These are phyloP conservation scores for Xenopus petersii DNA, from an alignment of 2,797 vertebrate genomes.

Conservation along the genomic window DNA sequence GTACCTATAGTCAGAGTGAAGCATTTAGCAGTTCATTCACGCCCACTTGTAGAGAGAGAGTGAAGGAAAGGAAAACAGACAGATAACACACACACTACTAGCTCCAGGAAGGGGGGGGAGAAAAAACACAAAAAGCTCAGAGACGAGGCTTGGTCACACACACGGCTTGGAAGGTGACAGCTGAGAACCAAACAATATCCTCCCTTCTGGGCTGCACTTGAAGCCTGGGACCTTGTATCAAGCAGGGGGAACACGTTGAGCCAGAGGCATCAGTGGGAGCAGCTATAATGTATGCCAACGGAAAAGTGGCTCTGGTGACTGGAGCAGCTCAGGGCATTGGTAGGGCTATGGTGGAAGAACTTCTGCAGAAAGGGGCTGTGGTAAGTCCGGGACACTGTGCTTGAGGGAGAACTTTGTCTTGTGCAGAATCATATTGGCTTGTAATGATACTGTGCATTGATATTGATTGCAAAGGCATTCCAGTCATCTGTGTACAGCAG, in stretches of 20 bases:
- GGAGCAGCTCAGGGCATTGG: constrained; percentile 88
- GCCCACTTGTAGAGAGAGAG: constrained; percentile 21
- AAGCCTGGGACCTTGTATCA: neutral
- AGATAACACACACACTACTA: constrained; percentile 25
- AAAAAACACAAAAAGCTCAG: neutral
- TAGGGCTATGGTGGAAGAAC: constrained; percentile 66
- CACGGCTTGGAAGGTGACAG: constrained; percentile 13
- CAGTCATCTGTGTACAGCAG: neutral
- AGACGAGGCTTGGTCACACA: constrained; percentile 4
- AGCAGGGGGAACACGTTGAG: no score
- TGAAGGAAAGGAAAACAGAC: constrained; percentile 8
- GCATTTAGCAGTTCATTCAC: constrained; percentile 9
- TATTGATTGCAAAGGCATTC: neutral
- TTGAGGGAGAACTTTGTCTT: no score
- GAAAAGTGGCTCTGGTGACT: constrained; percentile 86
- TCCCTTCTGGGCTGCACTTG: neutral
- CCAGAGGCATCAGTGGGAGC: neutral
- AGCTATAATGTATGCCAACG: constrained; percentile 74
- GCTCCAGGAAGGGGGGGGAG: constrained; percentile 8
- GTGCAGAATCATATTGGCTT: neutral
- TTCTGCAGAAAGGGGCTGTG: constrained; percentile 71
- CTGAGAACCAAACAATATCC: neutral
- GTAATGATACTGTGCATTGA: neutral
- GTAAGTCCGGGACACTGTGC: constrained; percentile 47
- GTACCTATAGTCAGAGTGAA: constrained; percentile 13